Evolutionary conservation across 2,888 invertebrate species (phyloP).

Genomic region (Cenopis cana): DNA sequence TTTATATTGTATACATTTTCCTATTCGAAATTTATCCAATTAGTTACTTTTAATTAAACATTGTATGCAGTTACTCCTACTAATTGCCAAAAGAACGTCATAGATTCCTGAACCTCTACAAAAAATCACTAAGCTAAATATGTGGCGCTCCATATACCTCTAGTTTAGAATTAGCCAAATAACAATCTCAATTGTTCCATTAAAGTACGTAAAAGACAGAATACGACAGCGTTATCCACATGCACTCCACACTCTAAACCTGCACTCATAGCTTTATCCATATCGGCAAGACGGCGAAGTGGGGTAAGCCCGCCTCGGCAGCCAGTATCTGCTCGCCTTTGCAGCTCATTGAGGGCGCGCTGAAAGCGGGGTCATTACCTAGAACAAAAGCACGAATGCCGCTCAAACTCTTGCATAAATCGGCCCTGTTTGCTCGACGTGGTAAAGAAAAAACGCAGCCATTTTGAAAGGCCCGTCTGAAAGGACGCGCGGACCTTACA

Average conservation of each 20-base stretch:
- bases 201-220: constrained; percentile 2
- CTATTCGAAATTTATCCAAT: background rate
- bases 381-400: constrained; percentile 80
- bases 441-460: constrained; percentile 80
- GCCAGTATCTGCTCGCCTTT: constrained; percentile 75
- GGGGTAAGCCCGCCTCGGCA: constrained; percentile 33
- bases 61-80: too few relatives aligned
- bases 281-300: constrained; percentile 31
- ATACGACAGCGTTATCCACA: constrained; percentile 11
- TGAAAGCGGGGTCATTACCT: constrained; percentile 85
- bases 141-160: too few relatives aligned
- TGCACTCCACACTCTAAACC: constrained; percentile 20
- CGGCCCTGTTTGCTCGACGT: constrained; percentile 79
- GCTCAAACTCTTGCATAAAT: constrained; percentile 81
- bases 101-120: too few relatives aligned
- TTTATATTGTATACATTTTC: background rate
- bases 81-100: too few relatives aligned
- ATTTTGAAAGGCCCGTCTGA: constrained; percentile 64
- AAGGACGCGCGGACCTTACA: constrained; percentile 63
- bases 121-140: too few relatives aligned
- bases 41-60: too few relatives aligned
- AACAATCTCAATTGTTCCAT: background rate
- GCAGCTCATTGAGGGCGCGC: constrained; percentile 76
- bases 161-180: background rate
- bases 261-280: constrained; percentile 19